Evolutionary conservation across 2,888 invertebrate genomes (phyloP).

Genomic region (Rhamphomyia laevipes): DNA sequence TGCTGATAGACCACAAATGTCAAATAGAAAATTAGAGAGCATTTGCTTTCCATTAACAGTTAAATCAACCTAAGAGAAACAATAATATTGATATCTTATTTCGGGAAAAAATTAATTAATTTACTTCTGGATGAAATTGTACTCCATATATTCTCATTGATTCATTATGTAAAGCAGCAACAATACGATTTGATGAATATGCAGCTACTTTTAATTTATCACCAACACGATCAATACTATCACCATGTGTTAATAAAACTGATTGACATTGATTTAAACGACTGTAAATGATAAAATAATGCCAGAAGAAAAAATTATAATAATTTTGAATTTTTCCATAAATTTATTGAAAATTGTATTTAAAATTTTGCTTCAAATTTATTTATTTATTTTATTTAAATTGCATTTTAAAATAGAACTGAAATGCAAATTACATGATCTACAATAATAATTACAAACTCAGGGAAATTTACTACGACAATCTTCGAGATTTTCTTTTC

Average conservation of each 20-base stretch:
- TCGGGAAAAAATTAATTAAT: conserved; percentile 2
- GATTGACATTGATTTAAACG: conserved; percentile 76
- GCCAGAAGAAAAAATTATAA: no score
- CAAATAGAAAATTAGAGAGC: conserved; percentile 88
- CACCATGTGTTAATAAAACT: conserved; percentile 94
- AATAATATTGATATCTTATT: neutral
- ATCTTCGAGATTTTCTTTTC: no score
- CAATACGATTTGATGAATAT: conserved; percentile 62
- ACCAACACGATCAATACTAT: conserved; percentile 86
- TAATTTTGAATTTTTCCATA: no score
- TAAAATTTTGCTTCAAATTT: no score
- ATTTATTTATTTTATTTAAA: neutral
- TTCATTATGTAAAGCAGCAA: conserved; percentile 86
- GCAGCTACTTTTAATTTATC: conserved; percentile 80
- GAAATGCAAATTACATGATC: no score
- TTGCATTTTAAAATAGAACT: no score
- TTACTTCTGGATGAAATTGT: conserved; percentile 96
- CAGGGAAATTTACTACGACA: no score
- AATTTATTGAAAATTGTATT: no score
- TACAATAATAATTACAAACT: no score
- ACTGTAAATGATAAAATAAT: conserved; percentile 42
- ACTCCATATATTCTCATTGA: conserved; percentile 85
- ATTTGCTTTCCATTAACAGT: conserved; percentile 84
- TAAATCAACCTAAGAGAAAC: conserved; percentile 61
- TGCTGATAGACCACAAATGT: conserved; percentile 75